Conservation (phyloP, 2,888 invertebrate species). For the Timema podura region DNA sequence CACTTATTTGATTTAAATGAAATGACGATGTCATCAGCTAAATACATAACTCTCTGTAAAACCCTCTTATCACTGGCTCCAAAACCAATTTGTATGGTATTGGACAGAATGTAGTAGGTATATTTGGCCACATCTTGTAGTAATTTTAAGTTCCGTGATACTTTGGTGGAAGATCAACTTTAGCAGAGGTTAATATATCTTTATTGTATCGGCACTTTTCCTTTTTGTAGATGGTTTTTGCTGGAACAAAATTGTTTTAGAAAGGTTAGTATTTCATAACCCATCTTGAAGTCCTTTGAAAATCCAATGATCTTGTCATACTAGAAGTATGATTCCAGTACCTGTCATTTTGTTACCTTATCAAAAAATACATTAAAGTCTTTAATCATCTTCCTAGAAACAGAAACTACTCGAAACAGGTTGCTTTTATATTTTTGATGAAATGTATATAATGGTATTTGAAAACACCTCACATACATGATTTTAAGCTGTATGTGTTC, state of each 20-base stretch:
- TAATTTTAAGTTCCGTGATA: constrained; percentile 4
- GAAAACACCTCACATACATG: constrained; percentile 7
- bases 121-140: background rate
- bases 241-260: background rate
- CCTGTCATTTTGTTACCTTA: background rate
- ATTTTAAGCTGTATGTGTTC: background rate
- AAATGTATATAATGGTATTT: constrained; percentile 3
- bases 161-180: constrained; percentile 9
- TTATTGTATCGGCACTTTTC: constrained; percentile 3
- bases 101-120: background rate
- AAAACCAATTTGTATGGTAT: background rate
- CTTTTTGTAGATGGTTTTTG: constrained; percentile 2
- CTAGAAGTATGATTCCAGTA: background rate
- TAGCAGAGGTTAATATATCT: background rate
- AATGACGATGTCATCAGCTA: constrained; percentile 10
- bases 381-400: constrained; percentile 5
- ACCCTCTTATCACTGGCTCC: background rate
- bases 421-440: background rate
- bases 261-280: constrained; percentile 3
- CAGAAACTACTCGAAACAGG: background rate
- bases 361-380: background rate
- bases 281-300: constrained; percentile 4
- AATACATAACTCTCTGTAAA: background rate
- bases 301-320: background rate
- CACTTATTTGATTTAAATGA: background rate